Evolutionary conservation across 2,888 invertebrate species (phyloP).

Genomic region (Phaonia tiefii): DNA sequence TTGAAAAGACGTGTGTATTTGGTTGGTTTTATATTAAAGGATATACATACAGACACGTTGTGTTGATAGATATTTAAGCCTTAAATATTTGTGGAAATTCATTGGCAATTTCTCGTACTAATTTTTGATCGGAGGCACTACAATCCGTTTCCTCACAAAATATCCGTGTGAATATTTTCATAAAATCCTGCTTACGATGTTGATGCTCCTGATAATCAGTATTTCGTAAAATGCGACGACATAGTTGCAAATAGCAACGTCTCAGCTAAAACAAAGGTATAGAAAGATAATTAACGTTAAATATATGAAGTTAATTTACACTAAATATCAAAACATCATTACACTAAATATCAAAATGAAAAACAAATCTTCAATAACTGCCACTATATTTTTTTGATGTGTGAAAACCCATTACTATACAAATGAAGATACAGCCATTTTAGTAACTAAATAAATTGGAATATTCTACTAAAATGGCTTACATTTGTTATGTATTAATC

Average conservation of each 20-base stretch:
- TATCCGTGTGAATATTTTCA: conserved; percentile 92
- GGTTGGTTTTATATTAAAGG: neutral
- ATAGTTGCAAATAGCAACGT: conserved; percentile 88
- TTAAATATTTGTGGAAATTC: conserved; percentile 91
- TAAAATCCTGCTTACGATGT: conserved; percentile 90
- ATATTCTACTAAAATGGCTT: too few relatives aligned
- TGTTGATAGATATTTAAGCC: conserved; percentile 81
- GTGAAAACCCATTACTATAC: too few relatives aligned
- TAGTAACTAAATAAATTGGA: too few relatives aligned
- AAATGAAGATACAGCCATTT: too few relatives aligned
- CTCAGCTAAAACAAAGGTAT: conserved; percentile 85
- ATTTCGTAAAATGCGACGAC: conserved; percentile 90
- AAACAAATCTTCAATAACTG: too few relatives aligned
- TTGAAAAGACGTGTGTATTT: neutral
- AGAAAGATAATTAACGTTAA: too few relatives aligned
- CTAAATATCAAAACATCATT: too few relatives aligned
- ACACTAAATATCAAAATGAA: too few relatives aligned
- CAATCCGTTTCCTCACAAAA: conserved; percentile 90
- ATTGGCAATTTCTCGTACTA: conserved; percentile 90
- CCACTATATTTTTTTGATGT: too few relatives aligned
- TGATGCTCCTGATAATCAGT: conserved; percentile 90
- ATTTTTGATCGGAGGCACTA: conserved; percentile 88
- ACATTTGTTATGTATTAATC: too few relatives aligned
- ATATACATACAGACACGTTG: too few relatives aligned
- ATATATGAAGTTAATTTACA: too few relatives aligned